phyloP scores from a whole-genome alignment of 2,797 vertebrate genomes.

The Galagoides demidoff region DNA sequence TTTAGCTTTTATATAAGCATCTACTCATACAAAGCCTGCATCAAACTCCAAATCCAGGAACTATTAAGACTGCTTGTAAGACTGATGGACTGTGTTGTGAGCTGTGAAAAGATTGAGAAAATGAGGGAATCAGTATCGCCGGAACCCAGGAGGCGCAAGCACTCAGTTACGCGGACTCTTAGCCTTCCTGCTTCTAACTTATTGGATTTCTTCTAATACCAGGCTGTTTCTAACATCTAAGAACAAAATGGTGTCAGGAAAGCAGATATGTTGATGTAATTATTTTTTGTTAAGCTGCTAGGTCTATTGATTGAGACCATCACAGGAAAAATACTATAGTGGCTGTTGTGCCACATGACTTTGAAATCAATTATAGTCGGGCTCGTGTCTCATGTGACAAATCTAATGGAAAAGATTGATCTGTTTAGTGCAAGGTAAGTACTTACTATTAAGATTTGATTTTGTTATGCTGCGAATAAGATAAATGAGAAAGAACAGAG shows the following conservation, averaged over 20 bases:
- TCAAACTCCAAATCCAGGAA: conserved; percentile 77
- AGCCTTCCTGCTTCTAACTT: conserved; percentile 50
- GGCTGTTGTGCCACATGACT: conserved; percentile 74
- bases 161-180: conserved; percentile 54
- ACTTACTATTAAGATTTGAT: conserved; percentile 84
- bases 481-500: conserved; percentile 75
- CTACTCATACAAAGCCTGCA: conserved; percentile 81
- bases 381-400: conserved; percentile 84
- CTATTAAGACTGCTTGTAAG: conserved; percentile 68
- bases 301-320: conserved; percentile 76
- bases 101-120: conserved; percentile 72
- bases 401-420: conserved; percentile 87
- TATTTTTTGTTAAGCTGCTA: conserved; percentile 77
- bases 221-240: conserved; percentile 62
- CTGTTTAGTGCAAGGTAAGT: conserved; percentile 83
- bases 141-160: conserved; percentile 38
- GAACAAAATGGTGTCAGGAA: conserved; percentile 71
- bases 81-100: conserved; percentile 71
- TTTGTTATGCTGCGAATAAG: conserved; percentile 81
- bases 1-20: conserved; percentile 85
- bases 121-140: conserved; percentile 64
- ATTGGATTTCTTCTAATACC: conserved; percentile 25
- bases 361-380: conserved; percentile 85
- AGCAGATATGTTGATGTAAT: conserved; percentile 66
- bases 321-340: conserved; percentile 75